Conservation (phyloP, 1,140 invertebrate genomes). For the Drosophila lacteicornis region DNA sequence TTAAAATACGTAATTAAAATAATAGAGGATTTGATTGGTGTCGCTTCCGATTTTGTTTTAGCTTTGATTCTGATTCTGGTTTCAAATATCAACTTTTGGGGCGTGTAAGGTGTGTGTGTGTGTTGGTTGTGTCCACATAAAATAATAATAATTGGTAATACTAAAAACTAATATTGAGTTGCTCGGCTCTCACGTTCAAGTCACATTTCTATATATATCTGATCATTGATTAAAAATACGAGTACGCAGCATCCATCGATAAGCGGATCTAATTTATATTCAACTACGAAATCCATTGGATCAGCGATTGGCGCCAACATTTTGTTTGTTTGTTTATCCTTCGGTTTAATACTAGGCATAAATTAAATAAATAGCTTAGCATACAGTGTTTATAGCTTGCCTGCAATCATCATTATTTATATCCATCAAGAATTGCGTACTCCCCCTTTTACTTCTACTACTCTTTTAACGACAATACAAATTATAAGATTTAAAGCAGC, state of each 20-base stretch:
- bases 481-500: slow-evolving; percentile 59
- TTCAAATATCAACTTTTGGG: slow-evolving; percentile 72
- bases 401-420: slow-evolving; percentile 66
- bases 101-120: slow-evolving; percentile 6
- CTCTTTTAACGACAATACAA: slow-evolving; percentile 53
- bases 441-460: slow-evolving; percentile 8
- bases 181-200: slow-evolving; percentile 78
- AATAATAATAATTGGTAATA: slow-evolving; percentile 76
- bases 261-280: slow-evolving; percentile 75
- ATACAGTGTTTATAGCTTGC: slow-evolving; percentile 71
- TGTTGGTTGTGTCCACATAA: slow-evolving; percentile 44
- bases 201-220: slow-evolving; percentile 42
- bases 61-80: slow-evolving; percentile 28
- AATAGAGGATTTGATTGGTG: slow-evolving; percentile 66
- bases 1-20: slow-evolving; percentile 74
- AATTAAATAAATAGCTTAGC: slow-evolving; percentile 83
- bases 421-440: slow-evolving; percentile 65
- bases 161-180: slow-evolving; percentile 80
- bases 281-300: slow-evolving; percentile 78
- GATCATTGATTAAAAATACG: slow-evolving; percentile 71
- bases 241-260: slow-evolving; percentile 65
- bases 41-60: slow-evolving; percentile 10
- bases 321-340: slow-evolving; percentile 22
- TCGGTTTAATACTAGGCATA: slow-evolving; percentile 78
- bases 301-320: slow-evolving; percentile 57